Conservation (phyloP, 2,888 invertebrate genomes). For the Allolobophora icterica region DNA sequence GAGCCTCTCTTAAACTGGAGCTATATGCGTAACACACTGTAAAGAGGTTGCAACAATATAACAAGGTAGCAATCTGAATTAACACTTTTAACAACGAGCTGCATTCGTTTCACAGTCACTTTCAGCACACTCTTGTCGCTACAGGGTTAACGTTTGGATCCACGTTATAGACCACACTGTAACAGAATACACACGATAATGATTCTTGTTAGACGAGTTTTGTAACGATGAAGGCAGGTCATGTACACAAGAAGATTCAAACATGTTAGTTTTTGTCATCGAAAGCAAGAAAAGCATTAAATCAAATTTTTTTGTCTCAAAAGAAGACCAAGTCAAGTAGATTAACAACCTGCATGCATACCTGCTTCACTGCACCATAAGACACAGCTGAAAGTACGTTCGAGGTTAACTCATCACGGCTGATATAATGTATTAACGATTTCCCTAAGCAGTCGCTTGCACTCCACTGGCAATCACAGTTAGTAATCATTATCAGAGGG, state of each 20-base stretch:
- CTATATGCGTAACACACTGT: not conserved
- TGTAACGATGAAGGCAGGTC: not conserved
- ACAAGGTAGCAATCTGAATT: not conserved
- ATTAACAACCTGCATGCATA: not conserved
- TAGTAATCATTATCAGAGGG: not conserved
- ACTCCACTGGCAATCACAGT: not conserved
- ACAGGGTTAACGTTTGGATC: too few species aligned
- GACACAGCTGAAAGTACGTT: not conserved
- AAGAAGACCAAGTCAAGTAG: not conserved
- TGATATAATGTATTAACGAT: not conserved
- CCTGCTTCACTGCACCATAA: not conserved
- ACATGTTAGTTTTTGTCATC: not conserved
- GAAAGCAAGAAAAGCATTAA: not conserved
- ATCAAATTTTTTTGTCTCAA: not conserved
- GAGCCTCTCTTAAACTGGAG: not conserved
- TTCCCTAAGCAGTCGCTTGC: not conserved
- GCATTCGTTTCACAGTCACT: too few species aligned
- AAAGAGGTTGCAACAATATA: not conserved
- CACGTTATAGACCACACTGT: not conserved
- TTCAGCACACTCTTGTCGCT: too few species aligned
- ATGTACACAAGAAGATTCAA: not conserved
- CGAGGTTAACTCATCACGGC: not conserved
- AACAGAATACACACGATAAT: not conserved
- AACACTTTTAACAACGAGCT: too few species aligned
- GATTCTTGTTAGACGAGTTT: not conserved